phyloP scores from a whole-genome alignment of 2,888 invertebrate genomes.

The Phengaris arion region DNA sequence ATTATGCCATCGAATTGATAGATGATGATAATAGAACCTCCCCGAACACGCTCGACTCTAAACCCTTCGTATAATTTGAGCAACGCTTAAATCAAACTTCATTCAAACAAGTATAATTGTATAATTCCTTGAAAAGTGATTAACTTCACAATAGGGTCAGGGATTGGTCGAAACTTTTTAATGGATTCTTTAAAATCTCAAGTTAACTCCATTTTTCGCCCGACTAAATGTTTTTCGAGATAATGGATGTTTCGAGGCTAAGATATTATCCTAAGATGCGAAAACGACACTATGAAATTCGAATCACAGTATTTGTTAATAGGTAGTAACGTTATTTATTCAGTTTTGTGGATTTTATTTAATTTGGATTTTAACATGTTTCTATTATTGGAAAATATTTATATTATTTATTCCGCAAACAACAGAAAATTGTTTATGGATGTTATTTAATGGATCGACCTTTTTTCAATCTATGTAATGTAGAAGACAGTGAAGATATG shows the following conservation, averaged over 20 bases:
- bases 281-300: background rate
- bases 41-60: slow-evolving; percentile 12
- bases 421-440: too few species aligned
- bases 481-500: too few species aligned
- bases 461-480: too few species aligned
- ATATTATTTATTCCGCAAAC: too few species aligned
- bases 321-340: background rate
- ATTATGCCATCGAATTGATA: slow-evolving; percentile 28
- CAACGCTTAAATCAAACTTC: slow-evolving; percentile 13
- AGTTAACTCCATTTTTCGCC: background rate
- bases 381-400: too few species aligned
- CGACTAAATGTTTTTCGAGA: background rate
- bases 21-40: slow-evolving; percentile 23
- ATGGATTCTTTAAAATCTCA: slow-evolving; percentile 7
- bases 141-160: slow-evolving; percentile 19
- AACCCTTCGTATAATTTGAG: slow-evolving; percentile 26
- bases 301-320: background rate
- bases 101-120: slow-evolving; percentile 16
- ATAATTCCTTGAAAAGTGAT: slow-evolving; percentile 18
- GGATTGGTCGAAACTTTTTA: slow-evolving; percentile 6
- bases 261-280: background rate
- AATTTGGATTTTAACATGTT: too few species aligned
- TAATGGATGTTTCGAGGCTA: slow-evolving; percentile 16
- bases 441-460: too few species aligned
- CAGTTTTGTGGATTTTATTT: too few species aligned